Evolutionary conservation across 2,113 vertebrate species (phyloP).

Genomic region (Dermatemys mawii): DNA sequence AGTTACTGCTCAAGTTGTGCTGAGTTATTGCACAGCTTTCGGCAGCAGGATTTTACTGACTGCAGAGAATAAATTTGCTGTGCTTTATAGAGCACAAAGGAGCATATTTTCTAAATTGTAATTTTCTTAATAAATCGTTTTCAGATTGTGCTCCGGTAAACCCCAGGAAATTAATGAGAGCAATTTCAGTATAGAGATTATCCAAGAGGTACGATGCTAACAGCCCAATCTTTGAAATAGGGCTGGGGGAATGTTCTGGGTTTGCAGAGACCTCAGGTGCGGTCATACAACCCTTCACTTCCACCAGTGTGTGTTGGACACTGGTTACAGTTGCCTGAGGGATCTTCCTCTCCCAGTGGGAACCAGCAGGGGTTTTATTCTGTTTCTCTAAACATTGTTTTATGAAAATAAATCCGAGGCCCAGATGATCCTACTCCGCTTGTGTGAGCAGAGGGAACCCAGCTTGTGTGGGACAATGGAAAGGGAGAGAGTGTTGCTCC

Average conservation of each 20-base stretch:
- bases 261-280: not conserved
- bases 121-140: constrained; percentile 76
- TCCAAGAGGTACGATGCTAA: constrained; percentile 46
- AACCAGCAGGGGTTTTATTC: not conserved
- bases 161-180: constrained; percentile 65
- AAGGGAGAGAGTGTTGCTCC: not conserved
- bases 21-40: constrained; percentile 15
- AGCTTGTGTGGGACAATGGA: not conserved
- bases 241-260: constrained; percentile 45
- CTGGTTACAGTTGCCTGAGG: not conserved
- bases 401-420: not conserved
- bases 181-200: not conserved
- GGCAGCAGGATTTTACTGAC: constrained; percentile 40
- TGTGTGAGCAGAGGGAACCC: not conserved
- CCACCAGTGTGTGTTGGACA: not conserved
- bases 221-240: constrained; percentile 33
- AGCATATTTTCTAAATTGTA: constrained; percentile 74
- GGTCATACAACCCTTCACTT: not conserved
- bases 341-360: not conserved
- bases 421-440: not conserved
- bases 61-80: constrained; percentile 61
- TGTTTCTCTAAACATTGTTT: not conserved
- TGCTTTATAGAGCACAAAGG: constrained; percentile 68
- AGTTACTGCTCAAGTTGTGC: not conserved
- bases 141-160: constrained; percentile 67